Evolutionary conservation across 2,888 invertebrate genomes (phyloP), one percentile per base, ranked within the genome.

Genomic region (Drosophila parthenogenetica): DNA sequence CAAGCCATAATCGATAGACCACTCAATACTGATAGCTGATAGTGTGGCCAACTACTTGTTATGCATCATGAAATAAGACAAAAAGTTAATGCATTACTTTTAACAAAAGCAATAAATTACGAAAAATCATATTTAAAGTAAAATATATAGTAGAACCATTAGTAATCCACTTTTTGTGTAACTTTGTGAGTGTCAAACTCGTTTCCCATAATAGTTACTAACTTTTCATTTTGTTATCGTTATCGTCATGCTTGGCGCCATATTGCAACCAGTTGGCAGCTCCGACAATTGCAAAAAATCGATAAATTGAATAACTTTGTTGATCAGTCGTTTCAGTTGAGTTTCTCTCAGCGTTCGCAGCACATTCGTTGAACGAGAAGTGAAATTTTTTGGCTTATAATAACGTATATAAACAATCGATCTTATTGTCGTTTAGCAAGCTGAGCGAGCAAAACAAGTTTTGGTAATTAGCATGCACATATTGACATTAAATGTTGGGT

Each of bases 391-490:
- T 13, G 32, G 13, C 5, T 4, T 4, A 35, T 35, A 35, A 29
- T 8, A 8, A 32, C 16, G 62, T 45, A 39, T 32, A 53, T 57
- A 60, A 74, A 57, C 53, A 73, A 69, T 13, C 14, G 32, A 29
- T 29, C 29, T 29, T 42, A 43, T 37, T 40, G 42, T 43, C 59
- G 32, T 14, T 55, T 10, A 46, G 17, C 10, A 19, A 42, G 1
- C 32, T 53, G 58, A 43, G 43, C 48, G 40, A 57, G 58, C 69
- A 49, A 88, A 83, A 83, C 83, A 67, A 86, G 83, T 76, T 77
- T 82, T 51, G 74, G 83, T 88, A 83, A 83, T 83, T 83, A 83
- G 66, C 88, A 86, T 88, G 69, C 74, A 74, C 51, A 64, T 76
- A 78, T 79, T 77, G 67, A 71, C 64, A 46, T 71, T 64, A 19